These are phyloP conservation scores for Anaspis maculata DNA, from an alignment of 2,888 invertebrate genomes.

Conservation along the genomic window DNA sequence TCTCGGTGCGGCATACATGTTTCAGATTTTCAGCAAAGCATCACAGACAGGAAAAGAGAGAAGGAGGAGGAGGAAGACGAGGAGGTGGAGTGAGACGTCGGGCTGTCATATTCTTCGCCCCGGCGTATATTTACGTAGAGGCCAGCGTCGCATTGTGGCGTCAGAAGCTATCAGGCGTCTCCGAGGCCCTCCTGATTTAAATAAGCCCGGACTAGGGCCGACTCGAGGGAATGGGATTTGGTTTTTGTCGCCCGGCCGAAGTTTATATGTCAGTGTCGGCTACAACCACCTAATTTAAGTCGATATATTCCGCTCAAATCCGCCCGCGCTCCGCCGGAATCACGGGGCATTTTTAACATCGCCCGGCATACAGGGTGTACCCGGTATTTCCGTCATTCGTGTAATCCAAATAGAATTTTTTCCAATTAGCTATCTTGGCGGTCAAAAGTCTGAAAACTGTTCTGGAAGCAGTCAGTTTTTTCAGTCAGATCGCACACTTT, in stretches of 20 bases:
- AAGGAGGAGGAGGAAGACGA: too few relatives aligned
- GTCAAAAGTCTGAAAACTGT: too few relatives aligned
- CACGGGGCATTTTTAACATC: constrained; percentile 21
- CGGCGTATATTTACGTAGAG: constrained; percentile 36
- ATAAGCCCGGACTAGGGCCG: constrained; percentile 40
- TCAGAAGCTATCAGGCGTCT: constrained; percentile 43
- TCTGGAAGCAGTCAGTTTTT: too few relatives aligned
- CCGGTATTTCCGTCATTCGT: too few relatives aligned
- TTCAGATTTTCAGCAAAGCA: too few relatives aligned
- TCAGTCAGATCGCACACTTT: too few relatives aligned
- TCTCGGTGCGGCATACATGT: too few relatives aligned
- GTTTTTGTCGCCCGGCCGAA: constrained; percentile 41
- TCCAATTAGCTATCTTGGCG: too few relatives aligned
- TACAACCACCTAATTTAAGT: constrained; percentile 37
- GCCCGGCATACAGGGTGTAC: too few relatives aligned
- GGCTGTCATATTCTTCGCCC: constrained; percentile 19
- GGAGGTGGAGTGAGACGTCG: too few relatives aligned
- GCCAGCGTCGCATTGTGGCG: constrained; percentile 39
- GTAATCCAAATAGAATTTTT: too few relatives aligned
- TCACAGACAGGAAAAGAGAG: too few relatives aligned
- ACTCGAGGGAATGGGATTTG: constrained; percentile 39
- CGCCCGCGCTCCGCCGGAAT: constrained; percentile 28
- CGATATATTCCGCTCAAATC: constrained; percentile 34
- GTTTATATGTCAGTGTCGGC: constrained; percentile 41
- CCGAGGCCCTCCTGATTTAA: constrained; percentile 41